Evolutionary conservation across 2,113 vertebrate genomes (phyloP).

Genomic region (Seriola dumerili): DNA sequence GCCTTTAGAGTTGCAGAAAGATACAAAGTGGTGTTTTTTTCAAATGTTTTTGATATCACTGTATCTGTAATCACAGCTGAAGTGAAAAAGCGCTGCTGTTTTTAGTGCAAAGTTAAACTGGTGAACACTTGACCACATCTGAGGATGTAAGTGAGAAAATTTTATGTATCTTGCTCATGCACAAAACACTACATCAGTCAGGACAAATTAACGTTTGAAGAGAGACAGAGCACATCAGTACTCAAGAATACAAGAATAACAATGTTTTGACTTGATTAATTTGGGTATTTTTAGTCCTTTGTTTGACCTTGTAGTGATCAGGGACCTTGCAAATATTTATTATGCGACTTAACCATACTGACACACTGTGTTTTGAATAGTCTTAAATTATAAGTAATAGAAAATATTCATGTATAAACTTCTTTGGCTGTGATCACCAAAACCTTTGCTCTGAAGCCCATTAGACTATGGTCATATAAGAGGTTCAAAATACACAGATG

Average conservation of each 20-base stretch:
- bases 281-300: not conserved
- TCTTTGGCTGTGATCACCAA: too few species aligned
- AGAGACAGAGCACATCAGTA: not conserved
- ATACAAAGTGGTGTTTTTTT: slow-evolving; percentile 25
- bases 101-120: slow-evolving; percentile 12
- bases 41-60: slow-evolving; percentile 12
- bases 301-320: not conserved
- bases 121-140: not conserved
- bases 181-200: slow-evolving; percentile 2
- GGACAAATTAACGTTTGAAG: not conserved
- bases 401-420: not conserved
- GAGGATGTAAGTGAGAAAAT: slow-evolving; percentile 21
- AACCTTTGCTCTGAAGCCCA: not conserved
- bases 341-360: not conserved
- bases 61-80: not conserved
- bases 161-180: not conserved
- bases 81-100: slow-evolving; percentile 21
- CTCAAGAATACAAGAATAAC: not conserved
- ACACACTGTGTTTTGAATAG: not conserved
- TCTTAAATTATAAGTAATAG: not conserved
- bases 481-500: not conserved
- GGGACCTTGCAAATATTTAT: not conserved
- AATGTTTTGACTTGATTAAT: not conserved
- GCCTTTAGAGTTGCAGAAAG: not conserved
- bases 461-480: not conserved